Conservation (phyloP, 2,797 vertebrate genomes). For the Pseudotriccus pelzelni region DNA sequence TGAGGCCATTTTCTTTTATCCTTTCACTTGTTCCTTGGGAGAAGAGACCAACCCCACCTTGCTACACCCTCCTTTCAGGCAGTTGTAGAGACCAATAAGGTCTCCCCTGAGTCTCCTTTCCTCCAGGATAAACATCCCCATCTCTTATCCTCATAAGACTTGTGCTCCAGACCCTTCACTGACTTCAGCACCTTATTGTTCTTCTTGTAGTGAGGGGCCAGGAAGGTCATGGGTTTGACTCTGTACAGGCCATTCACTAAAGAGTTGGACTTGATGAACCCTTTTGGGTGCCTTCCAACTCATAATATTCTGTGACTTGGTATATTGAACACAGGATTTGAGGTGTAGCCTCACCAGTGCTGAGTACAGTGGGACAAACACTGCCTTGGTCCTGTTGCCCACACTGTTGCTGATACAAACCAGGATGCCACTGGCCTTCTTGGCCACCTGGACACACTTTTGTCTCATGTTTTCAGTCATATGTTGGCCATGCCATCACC, state of each 20-base stretch:
- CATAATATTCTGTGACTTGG: background rate
- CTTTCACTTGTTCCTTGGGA: background rate
- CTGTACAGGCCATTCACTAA: background rate
- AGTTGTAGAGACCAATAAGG: too few species aligned
- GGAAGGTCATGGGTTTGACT: background rate
- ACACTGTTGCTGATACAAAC: accelerated
- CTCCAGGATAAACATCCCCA: background rate
- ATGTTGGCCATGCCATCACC: background rate
- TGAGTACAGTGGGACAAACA: accelerated
- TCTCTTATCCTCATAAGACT: background rate
- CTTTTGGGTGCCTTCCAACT: background rate
- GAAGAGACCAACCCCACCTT: background rate
- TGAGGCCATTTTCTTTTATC: background rate
- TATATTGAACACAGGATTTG: background rate
- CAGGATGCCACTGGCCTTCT: background rate
- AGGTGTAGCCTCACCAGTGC: background rate
- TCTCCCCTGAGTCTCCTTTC: background rate
- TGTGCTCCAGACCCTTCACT: background rate
- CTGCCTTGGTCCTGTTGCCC: background rate
- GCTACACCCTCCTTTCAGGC: background rate
- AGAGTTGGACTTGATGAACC: too few species aligned
- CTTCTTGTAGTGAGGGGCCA: background rate
- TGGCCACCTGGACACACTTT: background rate
- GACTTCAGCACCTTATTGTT: background rate
- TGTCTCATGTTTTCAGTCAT: background rate